phyloP scores from a whole-genome alignment of 2,888 invertebrate species.

The Scaptomyza tumidula region DNA sequence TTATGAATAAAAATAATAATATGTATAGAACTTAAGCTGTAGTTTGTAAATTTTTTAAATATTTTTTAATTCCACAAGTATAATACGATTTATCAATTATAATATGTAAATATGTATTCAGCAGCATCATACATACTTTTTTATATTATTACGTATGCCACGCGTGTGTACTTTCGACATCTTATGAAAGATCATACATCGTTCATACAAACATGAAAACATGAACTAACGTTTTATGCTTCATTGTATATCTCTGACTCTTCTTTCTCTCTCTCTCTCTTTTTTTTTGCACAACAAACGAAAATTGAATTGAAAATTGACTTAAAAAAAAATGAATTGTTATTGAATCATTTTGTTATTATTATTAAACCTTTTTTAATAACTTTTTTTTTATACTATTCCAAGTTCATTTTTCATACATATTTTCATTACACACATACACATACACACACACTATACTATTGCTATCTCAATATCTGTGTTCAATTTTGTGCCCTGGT shows the following conservation, averaged over 20 bases:
- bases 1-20: conserved; percentile 4
- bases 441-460: neutral
- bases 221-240: conserved; percentile 47
- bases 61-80: conserved; percentile 34
- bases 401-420: neutral
- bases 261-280: conserved; percentile 28
- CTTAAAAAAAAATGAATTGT: conserved; percentile 29
- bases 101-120: conserved; percentile 21
- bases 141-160: conserved; percentile 14
- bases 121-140: conserved; percentile 23
- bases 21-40: conserved; percentile 47
- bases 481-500: conserved; percentile 27
- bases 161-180: conserved; percentile 14
- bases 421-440: neutral
- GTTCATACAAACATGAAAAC: conserved; percentile 14
- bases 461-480: conserved; percentile 7
- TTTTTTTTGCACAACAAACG: conserved; percentile 18
- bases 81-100: conserved; percentile 11
- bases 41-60: conserved; percentile 38
- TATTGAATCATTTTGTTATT: neutral
- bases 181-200: conserved; percentile 1
- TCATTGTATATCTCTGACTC: conserved; percentile 54
- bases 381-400: conserved; percentile 6
- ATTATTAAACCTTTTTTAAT: conserved; percentile 2
- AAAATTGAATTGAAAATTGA: conserved; percentile 35